Evolutionary conservation across 2,113 vertebrate species (phyloP).

Genomic region (Hiodon alosoides): DNA sequence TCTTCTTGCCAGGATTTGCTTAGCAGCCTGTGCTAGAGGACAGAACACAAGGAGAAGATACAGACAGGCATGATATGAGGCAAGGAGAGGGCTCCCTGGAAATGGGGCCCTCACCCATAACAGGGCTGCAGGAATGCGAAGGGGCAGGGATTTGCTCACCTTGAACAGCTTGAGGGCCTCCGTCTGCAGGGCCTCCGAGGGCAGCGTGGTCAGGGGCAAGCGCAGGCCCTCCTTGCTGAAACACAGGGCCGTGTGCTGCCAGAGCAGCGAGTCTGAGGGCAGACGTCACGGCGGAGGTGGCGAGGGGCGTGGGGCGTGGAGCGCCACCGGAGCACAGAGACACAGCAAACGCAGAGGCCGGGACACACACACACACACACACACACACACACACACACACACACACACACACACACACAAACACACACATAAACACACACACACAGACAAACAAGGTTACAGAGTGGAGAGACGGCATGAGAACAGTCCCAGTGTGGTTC

Average conservation of each 20-base stretch:
- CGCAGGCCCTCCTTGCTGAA: constrained; percentile 76
- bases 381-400: constrained; percentile 14
- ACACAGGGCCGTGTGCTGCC: constrained; percentile 74
- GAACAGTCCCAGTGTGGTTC: not conserved
- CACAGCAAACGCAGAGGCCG: not conserved
- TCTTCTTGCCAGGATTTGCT: not conserved
- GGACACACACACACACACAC: constrained; percentile 1
- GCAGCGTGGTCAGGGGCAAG: constrained; percentile 75
- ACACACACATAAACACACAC: constrained; percentile 10
- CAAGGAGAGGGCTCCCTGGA: not conserved
- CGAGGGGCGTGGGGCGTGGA: not conserved
- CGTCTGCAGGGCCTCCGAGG: constrained; percentile 81
- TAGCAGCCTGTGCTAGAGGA: not conserved
- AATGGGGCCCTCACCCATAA: not conserved
- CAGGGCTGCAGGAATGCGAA: not conserved
- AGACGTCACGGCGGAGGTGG: not conserved
- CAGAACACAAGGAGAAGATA: no score
- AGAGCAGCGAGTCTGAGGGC: constrained; percentile 70
- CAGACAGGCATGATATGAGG: not conserved
- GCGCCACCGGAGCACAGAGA: not conserved
- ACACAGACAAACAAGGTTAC: not conserved
- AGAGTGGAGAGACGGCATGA: not conserved
- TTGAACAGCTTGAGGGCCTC: constrained; percentile 88
- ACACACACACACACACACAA: not conserved
- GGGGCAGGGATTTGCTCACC: constrained; percentile 48